phyloP scores from a whole-genome alignment of 2,888 invertebrate species.

The Brenthis ino region DNA sequence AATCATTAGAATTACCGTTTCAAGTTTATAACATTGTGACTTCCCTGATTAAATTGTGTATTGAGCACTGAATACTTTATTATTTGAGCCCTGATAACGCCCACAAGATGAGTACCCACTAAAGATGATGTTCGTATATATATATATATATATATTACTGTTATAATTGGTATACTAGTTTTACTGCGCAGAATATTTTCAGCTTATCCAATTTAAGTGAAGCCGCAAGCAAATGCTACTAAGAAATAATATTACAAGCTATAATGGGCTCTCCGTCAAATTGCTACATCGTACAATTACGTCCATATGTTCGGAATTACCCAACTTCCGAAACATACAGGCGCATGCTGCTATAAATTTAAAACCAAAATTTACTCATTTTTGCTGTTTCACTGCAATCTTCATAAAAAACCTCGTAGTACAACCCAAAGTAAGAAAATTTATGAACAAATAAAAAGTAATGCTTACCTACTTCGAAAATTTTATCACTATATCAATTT shows the following conservation, averaged over 20 bases:
- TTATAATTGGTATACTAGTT: no score
- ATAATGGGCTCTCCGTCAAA: background rate
- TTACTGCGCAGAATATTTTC: no score
- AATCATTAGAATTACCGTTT: no score
- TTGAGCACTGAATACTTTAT: no score
- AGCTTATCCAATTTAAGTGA: no score
- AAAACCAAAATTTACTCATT: conserved; percentile 18
- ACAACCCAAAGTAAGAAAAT: conserved; percentile 9
- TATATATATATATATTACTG: no score
- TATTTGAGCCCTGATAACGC: no score
- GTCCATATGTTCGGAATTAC: conserved; percentile 24
- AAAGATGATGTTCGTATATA: no score
- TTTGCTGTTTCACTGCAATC: conserved; percentile 7
- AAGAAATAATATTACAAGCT: background rate
- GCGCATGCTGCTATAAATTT: conserved; percentile 15
- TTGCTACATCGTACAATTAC: conserved; percentile 12
- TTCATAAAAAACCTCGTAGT: conserved; percentile 12
- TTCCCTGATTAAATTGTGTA: no score
- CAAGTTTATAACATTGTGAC: no score
- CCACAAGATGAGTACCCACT: no score
- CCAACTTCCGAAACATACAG: conserved; percentile 4
- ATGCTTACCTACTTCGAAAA: background rate
- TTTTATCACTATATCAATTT: conserved; percentile 11
- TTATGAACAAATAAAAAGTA: conserved; percentile 20
- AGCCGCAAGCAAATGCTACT: background rate